phyloP scores from a whole-genome alignment of 30 jellyfish, hydroid and myxozoan species.

The Pelagia noctiluca region DNA sequence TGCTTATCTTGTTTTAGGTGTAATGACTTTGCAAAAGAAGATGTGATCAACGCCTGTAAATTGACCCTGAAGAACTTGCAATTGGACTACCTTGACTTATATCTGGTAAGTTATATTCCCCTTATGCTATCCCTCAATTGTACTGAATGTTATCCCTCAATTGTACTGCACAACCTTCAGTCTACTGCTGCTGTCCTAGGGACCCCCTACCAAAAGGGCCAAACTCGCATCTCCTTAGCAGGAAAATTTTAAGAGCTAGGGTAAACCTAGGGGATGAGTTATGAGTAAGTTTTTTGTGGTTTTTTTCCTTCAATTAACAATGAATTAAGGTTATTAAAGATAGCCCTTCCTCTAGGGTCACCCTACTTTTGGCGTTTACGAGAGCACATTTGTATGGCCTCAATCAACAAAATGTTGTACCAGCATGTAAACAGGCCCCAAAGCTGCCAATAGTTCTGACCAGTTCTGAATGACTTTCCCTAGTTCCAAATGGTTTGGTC shows the following conservation, averaged over 20 bases:
- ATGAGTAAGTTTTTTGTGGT: neutral
- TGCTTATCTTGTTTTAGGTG: conserved; percentile 51
- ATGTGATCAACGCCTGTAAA: conserved; percentile 87
- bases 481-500: no score
- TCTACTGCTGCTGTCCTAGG: no score
- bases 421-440: conserved; percentile 69
- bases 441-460: no score
- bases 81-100: conserved; percentile 90
- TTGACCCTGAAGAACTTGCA: conserved; percentile 80
- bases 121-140: neutral
- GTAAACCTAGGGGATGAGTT: neutral
- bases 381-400: neutral
- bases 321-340: neutral
- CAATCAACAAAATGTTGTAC: conserved; percentile 31
- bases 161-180: no score
- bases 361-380: neutral
- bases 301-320: neutral
- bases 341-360: neutral
- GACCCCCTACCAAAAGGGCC: no score
- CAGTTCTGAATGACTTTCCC: no score
- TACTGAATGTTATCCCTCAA: neutral
- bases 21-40: conserved; percentile 64
- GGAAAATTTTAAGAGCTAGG: no score
- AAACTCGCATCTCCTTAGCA: no score
- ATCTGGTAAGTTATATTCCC: conserved; percentile 56